Evolutionary conservation across 2,888 invertebrate species (phyloP), one percentile per base, ranked within the genome.

Genomic region (Lacanobia wlatinum): DNA sequence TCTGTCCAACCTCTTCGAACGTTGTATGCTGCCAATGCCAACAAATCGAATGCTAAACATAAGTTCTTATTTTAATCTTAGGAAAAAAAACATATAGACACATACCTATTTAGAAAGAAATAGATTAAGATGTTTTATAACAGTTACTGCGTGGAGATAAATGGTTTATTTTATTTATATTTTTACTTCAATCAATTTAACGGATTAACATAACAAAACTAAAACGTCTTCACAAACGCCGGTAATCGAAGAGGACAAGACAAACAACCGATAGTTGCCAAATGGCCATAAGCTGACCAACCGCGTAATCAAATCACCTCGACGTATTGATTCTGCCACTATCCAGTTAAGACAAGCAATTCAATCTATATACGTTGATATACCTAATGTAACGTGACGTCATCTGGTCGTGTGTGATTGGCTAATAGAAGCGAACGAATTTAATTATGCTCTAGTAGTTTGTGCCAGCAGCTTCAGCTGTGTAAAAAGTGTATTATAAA

Each of bases 331-430:
- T 28, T 64, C 1, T 46, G 18, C 18, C 55, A 21, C 46, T 8
- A 40, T 12, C 38, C 12, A 48, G 63, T 21, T 5, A 21, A 46
- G 16, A 64, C 53, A 2, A 16, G 18, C 23, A 28, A 75, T 64
- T 48, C 14, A 48, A 64, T 48, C 21, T 12, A 28, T 28, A 3
- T 28, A 14, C 14, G 14, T 16, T 40, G 18, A 64, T 18, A 21
- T 46, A 38, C 55, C n/a, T n/a, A n/a, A n/a, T 18, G 28, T 48
- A 38, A 53, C 46, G 23, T 73, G 23, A 53, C 74, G 43, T 38
- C 46, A 46, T n/a, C 40, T 1, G 21, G 21, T 1, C n/a, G 48
- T 18, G 28, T 34, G 21, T 50, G 40, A 50, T 40, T 28, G 58
- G 40, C 7, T 28, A 28, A 28, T 48, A 14, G 40, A 53, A 53